Evolutionary conservation across 2,888 invertebrate species (phyloP).

Genomic region (Drosophila aldrichi): DNA sequence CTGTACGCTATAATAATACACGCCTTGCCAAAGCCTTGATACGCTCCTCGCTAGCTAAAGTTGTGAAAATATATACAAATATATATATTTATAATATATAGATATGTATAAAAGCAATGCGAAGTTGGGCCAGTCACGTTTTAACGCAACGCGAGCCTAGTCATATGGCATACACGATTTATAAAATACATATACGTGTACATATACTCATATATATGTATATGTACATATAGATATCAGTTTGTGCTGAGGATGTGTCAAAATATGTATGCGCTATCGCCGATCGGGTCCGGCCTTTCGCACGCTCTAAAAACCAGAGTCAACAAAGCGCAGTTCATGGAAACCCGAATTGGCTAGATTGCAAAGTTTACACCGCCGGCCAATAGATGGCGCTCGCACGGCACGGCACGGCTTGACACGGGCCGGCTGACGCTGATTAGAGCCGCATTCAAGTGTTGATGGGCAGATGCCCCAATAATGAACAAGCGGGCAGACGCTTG

Average conservation of each 20-base stretch:
- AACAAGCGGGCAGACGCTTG: conserved; percentile 6
- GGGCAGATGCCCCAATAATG: conserved; percentile 14
- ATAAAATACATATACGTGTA: background rate
- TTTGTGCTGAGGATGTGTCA: conserved; percentile 3
- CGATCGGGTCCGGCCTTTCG: conserved; percentile 51
- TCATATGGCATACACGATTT: conserved; percentile 39
- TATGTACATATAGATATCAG: conserved; percentile 1
- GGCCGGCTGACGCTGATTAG: conserved; percentile 55
- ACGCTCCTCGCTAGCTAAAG: conserved; percentile 8
- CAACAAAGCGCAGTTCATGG: conserved; percentile 47
- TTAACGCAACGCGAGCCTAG: conserved; percentile 53
- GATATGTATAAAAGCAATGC: conserved; percentile 7
- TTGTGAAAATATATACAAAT: background rate
- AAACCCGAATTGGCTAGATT: conserved; percentile 36
- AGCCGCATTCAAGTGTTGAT: conserved; percentile 51
- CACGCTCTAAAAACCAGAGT: conserved; percentile 66
- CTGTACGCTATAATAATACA: conserved; percentile 18
- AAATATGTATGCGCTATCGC: background rate
- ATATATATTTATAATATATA: conserved; percentile 3
- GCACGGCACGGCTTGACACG: conserved; percentile 47
- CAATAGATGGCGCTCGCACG: conserved; percentile 48
- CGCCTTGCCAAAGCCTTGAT: conserved; percentile 16
- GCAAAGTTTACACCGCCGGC: background rate
- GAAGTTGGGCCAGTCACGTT: conserved; percentile 61
- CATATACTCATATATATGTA: background rate